Evolutionary conservation across 1,140 invertebrate genomes (phyloP).

Genomic region (Leptestheria dahalacensis): DNA sequence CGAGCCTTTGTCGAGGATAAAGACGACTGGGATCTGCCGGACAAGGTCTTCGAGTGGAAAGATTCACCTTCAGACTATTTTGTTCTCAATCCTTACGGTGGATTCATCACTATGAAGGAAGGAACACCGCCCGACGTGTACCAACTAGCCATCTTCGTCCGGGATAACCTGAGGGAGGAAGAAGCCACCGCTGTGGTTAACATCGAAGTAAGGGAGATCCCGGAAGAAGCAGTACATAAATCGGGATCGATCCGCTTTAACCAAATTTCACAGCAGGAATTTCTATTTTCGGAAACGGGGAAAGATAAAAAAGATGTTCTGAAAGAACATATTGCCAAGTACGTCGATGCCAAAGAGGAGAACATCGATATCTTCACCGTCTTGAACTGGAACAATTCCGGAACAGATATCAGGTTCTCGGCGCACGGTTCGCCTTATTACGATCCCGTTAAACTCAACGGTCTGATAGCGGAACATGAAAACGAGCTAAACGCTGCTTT

Average conservation of each 20-base stretch:
- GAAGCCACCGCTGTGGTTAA: slow-evolving; percentile 58
- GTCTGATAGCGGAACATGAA: slow-evolving; percentile 48
- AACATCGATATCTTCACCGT: slow-evolving; percentile 91
- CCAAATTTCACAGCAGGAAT: slow-evolving; percentile 69
- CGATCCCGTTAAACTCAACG: slow-evolving; percentile 65
- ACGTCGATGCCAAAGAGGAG: slow-evolving; percentile 55
- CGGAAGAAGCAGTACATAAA: slow-evolving; percentile 73
- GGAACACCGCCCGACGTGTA: slow-evolving; percentile 52
- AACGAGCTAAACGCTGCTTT: slow-evolving; percentile 50
- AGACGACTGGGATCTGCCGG: slow-evolving; percentile 84
- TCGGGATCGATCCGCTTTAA: slow-evolving; percentile 75
- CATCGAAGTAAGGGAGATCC: slow-evolving; percentile 67
- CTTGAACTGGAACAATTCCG: slow-evolving; percentile 31
- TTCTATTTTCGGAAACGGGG: slow-evolving; percentile 46
- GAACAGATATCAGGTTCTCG: slow-evolving; percentile 64
- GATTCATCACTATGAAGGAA: slow-evolving; percentile 66
- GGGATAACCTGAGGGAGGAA: slow-evolving; percentile 33
- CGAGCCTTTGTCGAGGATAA: slow-evolving; percentile 76
- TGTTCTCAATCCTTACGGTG: slow-evolving; percentile 54
- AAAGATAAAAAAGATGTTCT: slow-evolving; percentile 60
- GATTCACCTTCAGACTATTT: slow-evolving; percentile 24
- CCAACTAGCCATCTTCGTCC: slow-evolving; percentile 29
- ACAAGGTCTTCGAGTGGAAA: slow-evolving; percentile 60
- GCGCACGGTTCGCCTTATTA: slow-evolving; percentile 86
- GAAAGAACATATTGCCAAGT: slow-evolving; percentile 44